Base-by-base conservation (phyloP, 2,797 vertebrate genomes). In the Emydoidea blandingii region DNA sequence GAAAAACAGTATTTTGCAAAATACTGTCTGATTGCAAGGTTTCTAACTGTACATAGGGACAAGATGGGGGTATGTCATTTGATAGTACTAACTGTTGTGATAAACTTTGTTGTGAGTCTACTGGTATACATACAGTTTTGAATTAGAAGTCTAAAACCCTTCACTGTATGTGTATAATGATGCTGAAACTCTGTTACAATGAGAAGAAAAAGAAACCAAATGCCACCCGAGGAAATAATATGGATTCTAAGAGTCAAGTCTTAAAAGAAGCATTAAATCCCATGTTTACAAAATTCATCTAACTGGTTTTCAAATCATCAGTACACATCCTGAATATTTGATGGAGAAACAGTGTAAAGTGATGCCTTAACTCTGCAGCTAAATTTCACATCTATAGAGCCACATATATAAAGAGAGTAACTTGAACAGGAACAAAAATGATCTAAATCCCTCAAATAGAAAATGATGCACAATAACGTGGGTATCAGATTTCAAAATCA, bases 381-480 rank as follows among this genome's bases (percentile, higher is more conserved):
- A 7, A 34, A 78, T 2, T 1, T 2, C 31, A 68, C 4, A 14
- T 0, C n/a, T 37, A 34, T 16, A 15, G 5, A 5, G 23, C 1
- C 31, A 76, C 4, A 12, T 0, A 41, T n/a, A 37, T 9, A 27
- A 8, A 6, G 27, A 86, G 65, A 72, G 27, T 6, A 25, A 41
- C 18, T 87, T 37, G 21, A 79, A 65, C 74, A 47, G 6, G 74
- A 78, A 29, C 44, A 78, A 29, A 78, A 29, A 78, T 47, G 47
- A 44, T 19, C 31, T 34, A 44, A 53, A 15, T 34, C n/a, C 29
- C n/a, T 37, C 29, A 37, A 25, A 81, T 74, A 16, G 83, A 56
- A 41, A 4, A 47, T 0, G n/a, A 23, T 72, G n/a, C n/a, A 1
- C n/a, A 74, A 65, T 15, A 74, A 3, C 7, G 53, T n/a, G 31